A percentile compares a stretch with the other conserved stretches of the same genome.
Conservation (phyloP, 2,888 invertebrate genomes). For the Psococerastis gibbosa region DNA sequence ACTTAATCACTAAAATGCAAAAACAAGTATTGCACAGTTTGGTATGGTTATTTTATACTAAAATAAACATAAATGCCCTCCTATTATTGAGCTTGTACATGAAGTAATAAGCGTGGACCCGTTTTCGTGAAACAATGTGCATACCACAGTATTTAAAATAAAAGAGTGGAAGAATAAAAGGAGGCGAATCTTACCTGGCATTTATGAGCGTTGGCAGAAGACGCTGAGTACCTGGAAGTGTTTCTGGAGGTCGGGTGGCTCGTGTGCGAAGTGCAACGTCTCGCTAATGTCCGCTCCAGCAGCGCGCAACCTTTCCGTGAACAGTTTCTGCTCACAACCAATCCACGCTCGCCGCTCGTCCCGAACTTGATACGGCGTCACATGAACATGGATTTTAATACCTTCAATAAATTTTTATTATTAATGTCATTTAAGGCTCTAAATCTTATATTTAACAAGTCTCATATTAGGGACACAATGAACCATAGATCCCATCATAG, state of each 20-base stretch:
- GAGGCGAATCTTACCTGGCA: too few species aligned
- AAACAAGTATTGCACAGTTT: too few species aligned
- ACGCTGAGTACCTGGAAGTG: conserved; percentile 59
- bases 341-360: conserved; percentile 71
- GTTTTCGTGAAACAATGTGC: too few species aligned
- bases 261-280: conserved; percentile 39
- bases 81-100: too few species aligned
- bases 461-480: not conserved
- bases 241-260: conserved; percentile 37
- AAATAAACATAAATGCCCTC: too few species aligned
- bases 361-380: conserved; percentile 77
- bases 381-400: conserved; percentile 55
- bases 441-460: too few species aligned
- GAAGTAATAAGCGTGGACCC: too few species aligned
- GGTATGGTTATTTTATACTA: too few species aligned
- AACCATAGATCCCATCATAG: not conserved
- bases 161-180: not conserved
- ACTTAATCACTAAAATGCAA: too few species aligned
- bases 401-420: conserved; percentile 32
- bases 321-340: conserved; percentile 58
- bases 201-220: conserved; percentile 26
- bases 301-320: conserved; percentile 43
- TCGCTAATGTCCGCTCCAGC: conserved; percentile 45
- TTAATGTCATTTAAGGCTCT: too few species aligned
- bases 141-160: too few species aligned